A percentile compares a stretch with the other conserved stretches of the same genome.
Conservation (phyloP, 2,113 vertebrate species). For the Cheilinus undulatus region DNA sequence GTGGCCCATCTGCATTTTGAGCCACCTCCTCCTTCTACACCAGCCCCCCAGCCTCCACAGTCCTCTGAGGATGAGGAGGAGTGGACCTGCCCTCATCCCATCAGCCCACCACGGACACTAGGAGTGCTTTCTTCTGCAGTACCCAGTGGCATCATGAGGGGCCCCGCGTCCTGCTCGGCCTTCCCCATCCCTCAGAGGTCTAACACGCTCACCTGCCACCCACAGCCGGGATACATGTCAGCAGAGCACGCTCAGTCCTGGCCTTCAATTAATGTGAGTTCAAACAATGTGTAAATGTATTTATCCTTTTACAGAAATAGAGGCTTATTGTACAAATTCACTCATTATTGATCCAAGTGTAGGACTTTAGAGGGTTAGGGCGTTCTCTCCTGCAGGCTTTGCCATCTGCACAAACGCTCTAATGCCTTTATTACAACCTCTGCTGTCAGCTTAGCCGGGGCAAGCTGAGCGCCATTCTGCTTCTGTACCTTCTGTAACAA, state of each 20-base stretch:
- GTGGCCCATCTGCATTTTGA: conserved; percentile 91
- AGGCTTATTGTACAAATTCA: too few species aligned
- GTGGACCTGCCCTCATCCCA: conserved; percentile 90
- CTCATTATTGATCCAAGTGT: too few species aligned
- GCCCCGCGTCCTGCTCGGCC: conserved; percentile 92
- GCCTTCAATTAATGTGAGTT: conserved; percentile 97
- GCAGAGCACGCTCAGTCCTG: conserved; percentile 97
- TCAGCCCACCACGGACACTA: conserved; percentile 88
- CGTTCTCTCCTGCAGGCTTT: too few species aligned
- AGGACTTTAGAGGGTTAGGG: too few species aligned
- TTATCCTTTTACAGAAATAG: too few species aligned
- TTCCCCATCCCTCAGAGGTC: conserved; percentile 89
- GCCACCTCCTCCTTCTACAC: conserved; percentile 73
- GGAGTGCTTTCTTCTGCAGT: conserved; percentile 83
- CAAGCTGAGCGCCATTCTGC: too few species aligned
- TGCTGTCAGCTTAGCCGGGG: too few species aligned
- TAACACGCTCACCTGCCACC: conserved; percentile 86
- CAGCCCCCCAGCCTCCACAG: conserved; percentile 81
- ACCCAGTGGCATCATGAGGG: conserved; percentile 86
- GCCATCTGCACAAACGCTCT: too few species aligned
- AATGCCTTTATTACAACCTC: too few species aligned
- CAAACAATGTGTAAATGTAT: too few species aligned
- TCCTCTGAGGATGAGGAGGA: conserved; percentile 96
- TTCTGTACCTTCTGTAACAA: too few species aligned
- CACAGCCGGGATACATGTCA: conserved; percentile 80